These are phyloP conservation scores for Leucophenga varia DNA, from an alignment of 1,140 invertebrate species.

Conservation along the genomic window DNA sequence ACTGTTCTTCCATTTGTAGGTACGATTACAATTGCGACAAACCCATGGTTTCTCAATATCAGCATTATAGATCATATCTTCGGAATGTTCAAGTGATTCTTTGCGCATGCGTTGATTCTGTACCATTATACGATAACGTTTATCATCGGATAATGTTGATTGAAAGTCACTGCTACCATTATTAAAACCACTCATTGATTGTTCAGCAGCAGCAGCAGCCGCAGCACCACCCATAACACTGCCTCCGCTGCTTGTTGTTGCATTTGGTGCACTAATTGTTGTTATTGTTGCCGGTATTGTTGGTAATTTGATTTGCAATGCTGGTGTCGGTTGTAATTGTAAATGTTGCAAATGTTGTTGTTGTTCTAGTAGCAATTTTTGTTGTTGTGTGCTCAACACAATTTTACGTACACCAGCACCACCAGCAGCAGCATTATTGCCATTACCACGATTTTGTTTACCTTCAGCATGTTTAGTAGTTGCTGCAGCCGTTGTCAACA, in stretches of 20 bases:
- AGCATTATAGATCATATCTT: slow-evolving; percentile 55
- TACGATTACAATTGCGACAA: slow-evolving; percentile 51
- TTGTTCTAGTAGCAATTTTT: slow-evolving; percentile 39
- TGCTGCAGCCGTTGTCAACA: slow-evolving; percentile 45
- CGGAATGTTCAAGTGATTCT: slow-evolving; percentile 51
- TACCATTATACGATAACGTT: slow-evolving; percentile 49
- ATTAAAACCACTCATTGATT: slow-evolving; percentile 16
- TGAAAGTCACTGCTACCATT: slow-evolving; percentile 32
- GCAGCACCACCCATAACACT: slow-evolving; percentile 14
- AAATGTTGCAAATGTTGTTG: slow-evolving; percentile 48
- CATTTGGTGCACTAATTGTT: slow-evolving; percentile 30
- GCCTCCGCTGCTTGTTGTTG: slow-evolving; percentile 11
- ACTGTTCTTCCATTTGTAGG: slow-evolving; percentile 55
- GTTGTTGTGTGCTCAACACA: slow-evolving; percentile 29
- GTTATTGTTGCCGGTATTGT: slow-evolving; percentile 50
- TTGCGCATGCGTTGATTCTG: slow-evolving; percentile 53
- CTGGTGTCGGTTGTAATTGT: slow-evolving; percentile 46
- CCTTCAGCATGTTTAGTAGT: slow-evolving; percentile 43
- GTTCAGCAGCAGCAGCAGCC: slow-evolving; percentile 20
- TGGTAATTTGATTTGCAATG: slow-evolving; percentile 44
- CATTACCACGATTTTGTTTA: slow-evolving; percentile 16
- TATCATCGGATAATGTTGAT: slow-evolving; percentile 47
- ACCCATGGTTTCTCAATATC: slow-evolving; percentile 56
- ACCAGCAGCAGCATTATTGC: not conserved
- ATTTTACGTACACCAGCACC: slow-evolving; percentile 23